phyloP scores from a whole-genome alignment of 2,797 vertebrate species.

The Sebastes oblongus region DNA sequence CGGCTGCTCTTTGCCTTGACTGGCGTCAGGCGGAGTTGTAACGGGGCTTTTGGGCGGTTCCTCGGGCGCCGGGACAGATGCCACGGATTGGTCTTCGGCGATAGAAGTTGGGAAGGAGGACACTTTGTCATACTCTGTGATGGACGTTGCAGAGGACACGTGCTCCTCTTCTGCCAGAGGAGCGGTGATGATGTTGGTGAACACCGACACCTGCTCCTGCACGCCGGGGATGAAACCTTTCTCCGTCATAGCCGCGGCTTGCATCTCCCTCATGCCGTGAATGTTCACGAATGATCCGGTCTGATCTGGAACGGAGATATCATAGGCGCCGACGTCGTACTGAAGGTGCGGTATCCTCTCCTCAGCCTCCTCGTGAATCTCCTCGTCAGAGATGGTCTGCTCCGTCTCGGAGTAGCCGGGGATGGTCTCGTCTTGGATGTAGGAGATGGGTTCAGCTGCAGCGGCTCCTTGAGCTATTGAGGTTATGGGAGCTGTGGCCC shows the following conservation, averaged over 20 bases:
- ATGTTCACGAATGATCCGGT: slow-evolving; percentile 87
- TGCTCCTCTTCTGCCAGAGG: slow-evolving; percentile 98
- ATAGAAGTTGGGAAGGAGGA: slow-evolving; percentile 96
- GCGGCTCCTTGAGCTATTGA: slow-evolving; percentile 77
- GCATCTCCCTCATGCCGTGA: slow-evolving; percentile 85
- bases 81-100: slow-evolving; percentile 93
- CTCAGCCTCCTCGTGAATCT: slow-evolving; percentile 96
- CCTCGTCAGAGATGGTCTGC: slow-evolving; percentile 99
- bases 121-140: slow-evolving; percentile 97
- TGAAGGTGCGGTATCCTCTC: slow-evolving; percentile 92
- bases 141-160: slow-evolving; percentile 96
- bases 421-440: slow-evolving; percentile 97
- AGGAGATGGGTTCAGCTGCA: slow-evolving; percentile 87
- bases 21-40: slow-evolving; percentile 85
- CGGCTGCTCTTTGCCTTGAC: slow-evolving; percentile 87
- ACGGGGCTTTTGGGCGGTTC: slow-evolving; percentile 88
- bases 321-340: slow-evolving; percentile 88
- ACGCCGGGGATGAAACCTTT: slow-evolving; percentile 81
- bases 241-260: slow-evolving; percentile 77
- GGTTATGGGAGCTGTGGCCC: slow-evolving; percentile 72
- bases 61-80: slow-evolving; percentile 89
- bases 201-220: slow-evolving; percentile 89
- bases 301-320: slow-evolving; percentile 90
- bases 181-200: slow-evolving; percentile 93
- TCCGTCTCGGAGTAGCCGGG: slow-evolving; percentile 97